Base-by-base conservation (phyloP, 35 echinoderm and acorn worm genomes). In the Hemicentrotus pulcherrimus region DNA sequence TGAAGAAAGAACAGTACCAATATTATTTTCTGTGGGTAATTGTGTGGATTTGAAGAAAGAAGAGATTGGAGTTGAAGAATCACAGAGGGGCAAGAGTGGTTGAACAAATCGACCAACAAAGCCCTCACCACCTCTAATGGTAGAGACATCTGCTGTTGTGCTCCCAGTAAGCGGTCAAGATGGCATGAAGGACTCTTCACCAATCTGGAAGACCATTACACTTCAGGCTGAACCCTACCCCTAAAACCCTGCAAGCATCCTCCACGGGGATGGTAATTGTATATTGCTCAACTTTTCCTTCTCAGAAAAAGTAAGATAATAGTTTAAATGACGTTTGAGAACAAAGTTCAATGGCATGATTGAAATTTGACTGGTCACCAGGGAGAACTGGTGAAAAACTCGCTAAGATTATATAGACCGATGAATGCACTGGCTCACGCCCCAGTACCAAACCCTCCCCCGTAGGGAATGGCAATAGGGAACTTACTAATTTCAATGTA, bases 341-440 rank as follows among this genome's bases (percentile, higher is more conserved):
- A 78, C 65, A 78, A 78, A 78, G 65, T 78, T 78, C 65, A 78
- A 78, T 78, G 65, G 65, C 65, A 78, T 78, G 28, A 78, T 78
- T 78, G 65, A 78, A 78, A 78, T 78, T 78, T n/a, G 65, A 78
- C 65, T 78, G 65, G 22, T n/a, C 65, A 28, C 65, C 28, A 7
- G 65, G 22, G 65, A 78, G 28, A 6, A n/a, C 18, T n/a, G 65
- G 65, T 2, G 65, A 18, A 78, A 78, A n/a, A 18, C 65, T 28
- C 65, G 65, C 15, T 28, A 78, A 78, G 65, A 78, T 78, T 78
- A 78, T 78, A 24, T 78, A 78, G 65, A 78, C 65, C 65, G 65
- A 28, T 78, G 65, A 78, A 78, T 78, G 65, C 65, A 78, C 8
- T 78, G 65, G 4, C 28, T 78, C 65, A 78, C 65, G 65, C 65